These are phyloP conservation scores for Drosophila leonis DNA, from an alignment of 2,888 invertebrate genomes.

Conservation along the genomic window DNA sequence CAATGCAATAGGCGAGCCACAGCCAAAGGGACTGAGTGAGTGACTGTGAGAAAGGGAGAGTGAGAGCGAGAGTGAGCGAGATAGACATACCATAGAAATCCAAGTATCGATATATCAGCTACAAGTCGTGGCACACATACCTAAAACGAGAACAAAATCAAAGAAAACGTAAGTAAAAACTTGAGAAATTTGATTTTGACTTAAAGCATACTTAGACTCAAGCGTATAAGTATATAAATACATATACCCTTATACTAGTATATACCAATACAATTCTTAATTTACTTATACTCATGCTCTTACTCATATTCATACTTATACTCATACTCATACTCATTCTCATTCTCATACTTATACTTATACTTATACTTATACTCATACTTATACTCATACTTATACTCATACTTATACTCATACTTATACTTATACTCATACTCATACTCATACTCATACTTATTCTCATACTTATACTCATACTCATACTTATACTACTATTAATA, in stretches of 20 bases:
- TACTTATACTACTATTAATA: too few species aligned
- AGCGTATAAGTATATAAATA: not conserved
- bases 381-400: too few species aligned
- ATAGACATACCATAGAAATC: not conserved
- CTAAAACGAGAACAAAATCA: slow-evolving; percentile 37
- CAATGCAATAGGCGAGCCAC: not conserved
- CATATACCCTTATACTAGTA: not conserved
- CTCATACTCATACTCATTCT: too few species aligned
- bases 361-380: too few species aligned
- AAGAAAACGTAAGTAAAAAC: not conserved
- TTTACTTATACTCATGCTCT: not conserved
- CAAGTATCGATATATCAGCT: slow-evolving; percentile 6
- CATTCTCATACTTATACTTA: too few species aligned
- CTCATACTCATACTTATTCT: too few species aligned
- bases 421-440: too few species aligned
- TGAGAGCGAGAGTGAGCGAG: not conserved
- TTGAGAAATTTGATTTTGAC: not conserved
- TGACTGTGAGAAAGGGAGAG: not conserved
- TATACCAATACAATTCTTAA: not conserved
- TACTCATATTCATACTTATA: too few species aligned
- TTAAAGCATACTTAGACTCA: not conserved
- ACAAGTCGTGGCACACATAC: slow-evolving; percentile 20
- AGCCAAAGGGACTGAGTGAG: not conserved
- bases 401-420: too few species aligned
- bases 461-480: too few species aligned